phyloP scores from a whole-genome alignment of 2,797 vertebrate species.

The Aotus griseimembra region DNA sequence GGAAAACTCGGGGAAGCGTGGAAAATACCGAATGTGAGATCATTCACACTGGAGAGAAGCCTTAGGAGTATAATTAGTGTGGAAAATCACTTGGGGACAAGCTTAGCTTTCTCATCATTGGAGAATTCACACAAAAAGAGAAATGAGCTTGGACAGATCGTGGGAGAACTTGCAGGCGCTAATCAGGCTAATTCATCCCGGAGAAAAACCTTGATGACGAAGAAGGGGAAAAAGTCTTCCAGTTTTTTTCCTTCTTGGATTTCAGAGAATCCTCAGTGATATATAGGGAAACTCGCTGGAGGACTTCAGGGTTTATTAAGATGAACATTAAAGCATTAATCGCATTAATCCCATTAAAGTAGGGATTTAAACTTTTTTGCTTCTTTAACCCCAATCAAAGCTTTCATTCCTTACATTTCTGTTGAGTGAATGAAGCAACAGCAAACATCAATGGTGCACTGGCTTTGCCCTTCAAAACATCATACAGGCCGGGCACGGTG shows the following conservation, averaged over 20 bases:
- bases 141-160: neutral
- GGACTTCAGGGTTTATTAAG: neutral
- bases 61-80: neutral
- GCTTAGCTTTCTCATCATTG: neutral
- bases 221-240: neutral
- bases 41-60: neutral
- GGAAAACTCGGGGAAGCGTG: neutral
- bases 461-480: neutral
- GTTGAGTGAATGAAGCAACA: neutral
- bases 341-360: neutral
- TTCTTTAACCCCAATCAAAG: neutral
- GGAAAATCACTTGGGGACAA: neutral
- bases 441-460: neutral
- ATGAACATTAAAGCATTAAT: neutral
- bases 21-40: neutral
- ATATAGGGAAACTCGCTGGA: neutral
- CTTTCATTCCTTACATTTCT: neutral
- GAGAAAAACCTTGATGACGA: constrained; percentile 47
- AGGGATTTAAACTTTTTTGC: neutral
- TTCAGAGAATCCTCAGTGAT: constrained; percentile 9
- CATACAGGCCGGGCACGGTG: fast-evolving
- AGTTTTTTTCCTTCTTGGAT: neutral
- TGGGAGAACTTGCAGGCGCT: neutral
- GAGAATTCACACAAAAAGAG: constrained; percentile 25
- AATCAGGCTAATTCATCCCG: constrained; percentile 46